phyloP scores from a whole-genome alignment of 1,140 invertebrate species.

The Meloidogyne exigua region DNA sequence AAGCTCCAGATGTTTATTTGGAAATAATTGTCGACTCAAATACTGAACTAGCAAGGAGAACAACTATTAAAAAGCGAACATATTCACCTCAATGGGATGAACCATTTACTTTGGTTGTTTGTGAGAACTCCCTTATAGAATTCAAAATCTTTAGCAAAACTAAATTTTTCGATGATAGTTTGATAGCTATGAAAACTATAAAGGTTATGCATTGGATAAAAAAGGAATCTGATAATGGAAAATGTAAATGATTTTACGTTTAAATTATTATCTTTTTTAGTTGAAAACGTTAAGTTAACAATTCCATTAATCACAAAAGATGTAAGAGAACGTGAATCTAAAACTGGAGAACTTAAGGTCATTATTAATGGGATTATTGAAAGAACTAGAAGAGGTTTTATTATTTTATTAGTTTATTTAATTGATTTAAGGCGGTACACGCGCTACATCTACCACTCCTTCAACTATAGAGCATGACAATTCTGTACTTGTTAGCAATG shows the following conservation, averaged over 20 bases:
- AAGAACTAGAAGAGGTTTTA: conserved; percentile 39
- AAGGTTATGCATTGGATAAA: conserved; percentile 45
- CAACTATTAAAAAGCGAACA: conserved; percentile 55
- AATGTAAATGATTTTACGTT: conserved; percentile 39
- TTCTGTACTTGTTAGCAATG: conserved; percentile 16
- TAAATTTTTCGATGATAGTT: conserved; percentile 56
- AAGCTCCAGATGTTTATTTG: conserved; percentile 49
- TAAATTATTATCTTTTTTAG: conserved; percentile 36
- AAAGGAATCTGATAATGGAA: conserved; percentile 58
- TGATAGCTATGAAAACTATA: conserved; percentile 48
- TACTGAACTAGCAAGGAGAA: conserved; percentile 32
- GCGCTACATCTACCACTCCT: conserved; percentile 19
- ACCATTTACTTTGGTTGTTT: conserved; percentile 44
- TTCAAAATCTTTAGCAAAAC: conserved; percentile 54
- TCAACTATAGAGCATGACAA: conserved; percentile 9
- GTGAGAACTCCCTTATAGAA: conserved; percentile 49
- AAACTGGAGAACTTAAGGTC: conserved; percentile 52
- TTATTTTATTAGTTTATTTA: background rate
- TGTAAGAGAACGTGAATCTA: conserved; percentile 43
- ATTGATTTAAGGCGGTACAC: conserved; percentile 17
- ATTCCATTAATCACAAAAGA: conserved; percentile 31
- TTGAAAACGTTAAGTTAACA: conserved; percentile 47
- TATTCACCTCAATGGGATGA: conserved; percentile 58
- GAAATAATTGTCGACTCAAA: conserved; percentile 45
- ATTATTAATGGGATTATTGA: conserved; percentile 42